Conservation (phyloP, 2,888 invertebrate species). For the Epinotia demarniana region DNA sequence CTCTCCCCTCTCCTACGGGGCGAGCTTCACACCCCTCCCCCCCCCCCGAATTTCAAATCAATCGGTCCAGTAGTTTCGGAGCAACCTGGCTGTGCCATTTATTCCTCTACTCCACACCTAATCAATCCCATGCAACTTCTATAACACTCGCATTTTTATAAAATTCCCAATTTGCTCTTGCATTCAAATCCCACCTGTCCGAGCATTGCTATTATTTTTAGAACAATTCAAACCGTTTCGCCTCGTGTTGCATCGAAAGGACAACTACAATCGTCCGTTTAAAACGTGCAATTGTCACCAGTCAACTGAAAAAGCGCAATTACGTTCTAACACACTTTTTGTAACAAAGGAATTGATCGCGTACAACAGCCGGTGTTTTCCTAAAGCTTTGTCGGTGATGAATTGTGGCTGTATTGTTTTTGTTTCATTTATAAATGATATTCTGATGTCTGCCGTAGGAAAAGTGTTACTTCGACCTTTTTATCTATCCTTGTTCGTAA, state of each 20-base stretch:
- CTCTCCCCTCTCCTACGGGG: too few species aligned
- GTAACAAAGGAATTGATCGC: slow-evolving; percentile 31
- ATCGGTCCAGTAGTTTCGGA: too few species aligned
- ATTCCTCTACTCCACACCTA: too few species aligned
- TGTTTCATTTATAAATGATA: slow-evolving; percentile 7
- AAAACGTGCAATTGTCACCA: slow-evolving; percentile 35
- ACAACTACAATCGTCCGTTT: slow-evolving; percentile 5
- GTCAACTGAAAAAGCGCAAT: slow-evolving; percentile 42
- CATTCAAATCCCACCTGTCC: background rate
- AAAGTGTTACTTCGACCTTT: background rate
- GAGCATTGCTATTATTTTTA: slow-evolving; percentile 12
- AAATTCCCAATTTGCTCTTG: background rate
- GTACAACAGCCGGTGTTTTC: slow-evolving; percentile 21
- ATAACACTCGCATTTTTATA: background rate
- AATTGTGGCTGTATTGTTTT: slow-evolving; percentile 17
- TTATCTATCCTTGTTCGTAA: background rate
- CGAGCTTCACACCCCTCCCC: too few species aligned
- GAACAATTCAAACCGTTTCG: slow-evolving; percentile 11
- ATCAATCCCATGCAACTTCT: too few species aligned
- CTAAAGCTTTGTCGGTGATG: slow-evolving; percentile 25
- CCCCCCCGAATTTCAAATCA: too few species aligned
- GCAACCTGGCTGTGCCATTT: too few species aligned
- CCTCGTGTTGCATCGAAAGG: slow-evolving; percentile 2
- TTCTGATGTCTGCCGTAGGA: background rate
- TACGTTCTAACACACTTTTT: slow-evolving; percentile 34